phyloP scores from a whole-genome alignment of 2,797 vertebrate species.

The Gila robusta region DNA sequence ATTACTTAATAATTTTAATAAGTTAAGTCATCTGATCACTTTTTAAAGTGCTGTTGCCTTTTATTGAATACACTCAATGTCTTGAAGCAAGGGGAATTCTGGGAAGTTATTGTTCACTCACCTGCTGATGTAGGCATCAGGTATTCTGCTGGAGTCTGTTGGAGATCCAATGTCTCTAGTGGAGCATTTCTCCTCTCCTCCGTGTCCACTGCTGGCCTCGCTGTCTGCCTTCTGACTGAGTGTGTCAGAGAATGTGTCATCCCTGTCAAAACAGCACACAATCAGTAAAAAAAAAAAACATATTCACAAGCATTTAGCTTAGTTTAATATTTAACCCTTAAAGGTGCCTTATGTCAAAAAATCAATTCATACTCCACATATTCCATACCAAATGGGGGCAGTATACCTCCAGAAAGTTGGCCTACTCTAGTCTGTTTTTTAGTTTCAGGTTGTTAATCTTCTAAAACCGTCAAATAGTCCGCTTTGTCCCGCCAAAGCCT shows the following conservation, averaged over 20 bases:
- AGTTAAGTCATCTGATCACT: too few relatives aligned
- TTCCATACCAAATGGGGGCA: too few relatives aligned
- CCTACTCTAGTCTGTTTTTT: too few relatives aligned
- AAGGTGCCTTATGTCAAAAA: too few relatives aligned
- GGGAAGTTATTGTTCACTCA: conserved; percentile 65
- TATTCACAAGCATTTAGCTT: not conserved
- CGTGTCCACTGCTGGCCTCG: conserved; percentile 93
- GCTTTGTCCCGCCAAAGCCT: too few relatives aligned
- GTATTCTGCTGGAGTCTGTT: conserved; percentile 83
- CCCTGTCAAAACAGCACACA: conserved; percentile 77
- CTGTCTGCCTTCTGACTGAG: conserved; percentile 98
- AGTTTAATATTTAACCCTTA: not conserved
- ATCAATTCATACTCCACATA: too few relatives aligned
- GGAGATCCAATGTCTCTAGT: conserved; percentile 92
- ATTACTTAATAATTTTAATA: too few relatives aligned
- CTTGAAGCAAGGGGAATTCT: not conserved
- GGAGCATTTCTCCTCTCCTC: conserved; percentile 91
- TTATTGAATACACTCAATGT: not conserved
- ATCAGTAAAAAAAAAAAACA: not conserved
- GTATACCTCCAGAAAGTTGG: too few relatives aligned
- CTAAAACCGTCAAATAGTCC: too few relatives aligned
- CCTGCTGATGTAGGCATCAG: conserved; percentile 89
- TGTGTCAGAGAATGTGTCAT: conserved; percentile 96
- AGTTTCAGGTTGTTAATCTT: too few relatives aligned
- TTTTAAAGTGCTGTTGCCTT: not conserved